phyloP scores from a whole-genome alignment of 2,113 vertebrate genomes.

The Microcebus griseorufus region DNA sequence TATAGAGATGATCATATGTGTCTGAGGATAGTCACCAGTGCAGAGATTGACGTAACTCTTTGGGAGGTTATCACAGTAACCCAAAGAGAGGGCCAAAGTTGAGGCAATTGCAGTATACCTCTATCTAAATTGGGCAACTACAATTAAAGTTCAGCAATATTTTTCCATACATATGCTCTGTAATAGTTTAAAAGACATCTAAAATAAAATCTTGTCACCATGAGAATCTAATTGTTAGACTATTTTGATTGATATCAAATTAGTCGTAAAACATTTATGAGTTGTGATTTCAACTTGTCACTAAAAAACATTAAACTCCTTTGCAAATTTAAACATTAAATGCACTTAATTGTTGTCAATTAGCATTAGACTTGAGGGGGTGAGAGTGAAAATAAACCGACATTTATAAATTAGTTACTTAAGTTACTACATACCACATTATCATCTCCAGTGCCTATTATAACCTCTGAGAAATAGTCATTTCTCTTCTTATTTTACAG shows the following conservation, averaged over 20 bases:
- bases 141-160: background rate
- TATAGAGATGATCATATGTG: background rate
- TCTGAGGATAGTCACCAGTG: background rate
- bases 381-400: background rate
- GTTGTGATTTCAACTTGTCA: background rate
- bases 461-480: background rate
- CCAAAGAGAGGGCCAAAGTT: background rate
- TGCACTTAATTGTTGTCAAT: background rate
- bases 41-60: background rate
- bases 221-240: conserved; percentile 41
- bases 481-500: conserved; percentile 1
- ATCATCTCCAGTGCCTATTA: background rate
- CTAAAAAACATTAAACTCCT: background rate
- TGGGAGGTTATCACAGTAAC: background rate
- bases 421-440: background rate
- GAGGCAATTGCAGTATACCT: background rate
- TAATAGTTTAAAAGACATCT: background rate
- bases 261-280: conserved; percentile 40
- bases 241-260: conserved; percentile 30
- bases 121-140: background rate
- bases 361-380: background rate
- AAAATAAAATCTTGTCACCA: conserved; percentile 13
- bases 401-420: background rate
- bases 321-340: conserved; percentile 23
- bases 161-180: background rate